These are phyloP conservation scores for Scartelaos histophorus DNA, from an alignment of 2,113 vertebrate genomes.

Conservation along the genomic window DNA sequence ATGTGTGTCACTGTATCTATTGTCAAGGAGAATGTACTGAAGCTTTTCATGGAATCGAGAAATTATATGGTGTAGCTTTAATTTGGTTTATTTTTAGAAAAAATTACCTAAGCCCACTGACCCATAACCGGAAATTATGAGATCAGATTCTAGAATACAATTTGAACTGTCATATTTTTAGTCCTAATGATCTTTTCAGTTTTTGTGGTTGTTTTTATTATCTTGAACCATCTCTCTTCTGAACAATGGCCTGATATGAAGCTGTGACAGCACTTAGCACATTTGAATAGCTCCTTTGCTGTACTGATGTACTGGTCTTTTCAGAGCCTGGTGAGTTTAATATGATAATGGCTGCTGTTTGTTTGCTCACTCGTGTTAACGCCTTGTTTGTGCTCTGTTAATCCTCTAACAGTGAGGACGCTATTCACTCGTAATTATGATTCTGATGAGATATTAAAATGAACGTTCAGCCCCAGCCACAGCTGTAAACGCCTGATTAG, in stretches of 20 bases:
- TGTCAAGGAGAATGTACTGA: no score
- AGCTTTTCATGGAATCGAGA: no score
- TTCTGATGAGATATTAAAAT: slow-evolving; percentile 49
- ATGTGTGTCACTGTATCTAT: no score
- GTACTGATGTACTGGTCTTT: slow-evolving; percentile 4
- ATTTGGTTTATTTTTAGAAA: no score
- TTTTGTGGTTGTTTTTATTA: no score
- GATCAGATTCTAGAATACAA: no score
- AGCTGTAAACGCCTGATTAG: slow-evolving; percentile 42
- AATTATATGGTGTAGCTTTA: no score
- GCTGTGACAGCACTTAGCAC: neutral
- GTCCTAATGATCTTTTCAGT: no score
- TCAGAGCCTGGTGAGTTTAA: slow-evolving; percentile 41
- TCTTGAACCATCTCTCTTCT: no score
- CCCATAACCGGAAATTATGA: no score
- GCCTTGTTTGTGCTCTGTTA: slow-evolving; percentile 50
- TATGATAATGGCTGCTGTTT: slow-evolving; percentile 28
- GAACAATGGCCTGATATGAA: neutral
- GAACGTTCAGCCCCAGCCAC: slow-evolving; percentile 24
- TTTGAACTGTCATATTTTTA: no score
- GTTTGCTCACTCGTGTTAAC: slow-evolving; percentile 45
- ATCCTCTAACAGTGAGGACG: slow-evolving; percentile 45
- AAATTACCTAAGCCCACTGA: no score
- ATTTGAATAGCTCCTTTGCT: neutral
- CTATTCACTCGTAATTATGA: slow-evolving; percentile 54